These are phyloP conservation scores for Argynnis bischoffii DNA, from an alignment of 2,888 invertebrate genomes.

Conservation along the genomic window DNA sequence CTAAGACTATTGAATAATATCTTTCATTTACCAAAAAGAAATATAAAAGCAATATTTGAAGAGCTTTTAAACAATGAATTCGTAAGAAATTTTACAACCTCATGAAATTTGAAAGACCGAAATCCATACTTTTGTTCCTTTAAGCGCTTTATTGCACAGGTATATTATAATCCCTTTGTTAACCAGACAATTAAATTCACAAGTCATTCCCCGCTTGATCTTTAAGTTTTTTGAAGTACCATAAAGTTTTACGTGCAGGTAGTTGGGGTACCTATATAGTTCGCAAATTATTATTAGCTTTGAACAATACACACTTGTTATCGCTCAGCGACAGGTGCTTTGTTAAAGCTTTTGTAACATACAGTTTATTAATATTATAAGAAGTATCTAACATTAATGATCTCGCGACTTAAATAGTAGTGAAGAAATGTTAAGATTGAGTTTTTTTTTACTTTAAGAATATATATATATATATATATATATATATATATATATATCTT, in stretches of 20 bases:
- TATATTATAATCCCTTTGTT: constrained; percentile 32
- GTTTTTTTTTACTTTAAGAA: too few relatives aligned
- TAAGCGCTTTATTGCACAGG: constrained; percentile 34
- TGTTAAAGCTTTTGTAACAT: not conserved
- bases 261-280: constrained; percentile 21
- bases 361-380: too few relatives aligned
- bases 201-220: constrained; percentile 34
- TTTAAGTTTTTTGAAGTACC: constrained; percentile 33
- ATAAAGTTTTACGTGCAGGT: constrained; percentile 38
- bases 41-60: not conserved
- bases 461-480: too few relatives aligned
- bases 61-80: not conserved
- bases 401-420: too few relatives aligned
- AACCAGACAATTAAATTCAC: constrained; percentile 35
- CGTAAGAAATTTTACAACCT: not conserved
- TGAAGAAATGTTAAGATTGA: too few relatives aligned
- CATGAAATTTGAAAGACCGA: not conserved
- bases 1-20: not conserved
- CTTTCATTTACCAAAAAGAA: not conserved
- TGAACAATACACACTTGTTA: not conserved
- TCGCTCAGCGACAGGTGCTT: not conserved
- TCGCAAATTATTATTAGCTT: constrained; percentile 4
- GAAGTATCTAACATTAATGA: too few relatives aligned
- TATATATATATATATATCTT: too few relatives aligned
- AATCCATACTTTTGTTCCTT: constrained; percentile 27